Percentiles rank a stretch among this genome's conserved stretches.
Evolutionary conservation across 2,888 invertebrate species (phyloP).

Genomic region (Parthenolecanium corni): DNA sequence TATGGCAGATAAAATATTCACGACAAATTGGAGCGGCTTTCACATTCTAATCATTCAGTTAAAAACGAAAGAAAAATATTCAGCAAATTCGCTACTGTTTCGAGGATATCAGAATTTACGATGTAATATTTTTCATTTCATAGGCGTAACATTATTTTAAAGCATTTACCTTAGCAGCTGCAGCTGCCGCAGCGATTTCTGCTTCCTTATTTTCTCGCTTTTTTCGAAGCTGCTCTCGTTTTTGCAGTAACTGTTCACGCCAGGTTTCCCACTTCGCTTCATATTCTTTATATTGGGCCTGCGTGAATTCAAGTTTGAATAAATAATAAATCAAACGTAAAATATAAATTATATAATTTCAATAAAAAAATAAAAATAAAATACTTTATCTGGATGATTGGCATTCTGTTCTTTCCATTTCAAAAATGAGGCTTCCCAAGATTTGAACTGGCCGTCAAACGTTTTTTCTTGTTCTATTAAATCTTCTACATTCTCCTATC

Average conservation of each 20-base stretch:
- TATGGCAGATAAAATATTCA: no score
- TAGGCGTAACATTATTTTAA: no score
- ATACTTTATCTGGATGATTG: slow-evolving; percentile 76
- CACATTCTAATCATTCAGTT: no score
- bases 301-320: slow-evolving; percentile 33
- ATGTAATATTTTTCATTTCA: no score
- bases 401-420: slow-evolving; percentile 85
- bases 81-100: no score
- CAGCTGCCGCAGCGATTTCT: slow-evolving; percentile 32
- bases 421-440: slow-evolving; percentile 85
- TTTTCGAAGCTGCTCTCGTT: slow-evolving; percentile 68
- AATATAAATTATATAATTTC: not conserved
- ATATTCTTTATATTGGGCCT: slow-evolving; percentile 64
- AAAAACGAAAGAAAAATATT: no score
- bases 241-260: slow-evolving; percentile 61
- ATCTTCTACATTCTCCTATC: slow-evolving; percentile 33
- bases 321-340: not conserved
- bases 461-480: slow-evolving; percentile 57
- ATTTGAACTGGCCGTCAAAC: slow-evolving; percentile 77
- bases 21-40: no score
- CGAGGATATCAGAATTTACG: no score
- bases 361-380: slow-evolving; percentile 26
- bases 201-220: slow-evolving; percentile 43
- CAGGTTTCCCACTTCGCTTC: slow-evolving; percentile 81
- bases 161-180: slow-evolving; percentile 15